Evolutionary conservation across 2,797 vertebrate genomes (phyloP).

Genomic region (Oophaga sylvatica): DNA sequence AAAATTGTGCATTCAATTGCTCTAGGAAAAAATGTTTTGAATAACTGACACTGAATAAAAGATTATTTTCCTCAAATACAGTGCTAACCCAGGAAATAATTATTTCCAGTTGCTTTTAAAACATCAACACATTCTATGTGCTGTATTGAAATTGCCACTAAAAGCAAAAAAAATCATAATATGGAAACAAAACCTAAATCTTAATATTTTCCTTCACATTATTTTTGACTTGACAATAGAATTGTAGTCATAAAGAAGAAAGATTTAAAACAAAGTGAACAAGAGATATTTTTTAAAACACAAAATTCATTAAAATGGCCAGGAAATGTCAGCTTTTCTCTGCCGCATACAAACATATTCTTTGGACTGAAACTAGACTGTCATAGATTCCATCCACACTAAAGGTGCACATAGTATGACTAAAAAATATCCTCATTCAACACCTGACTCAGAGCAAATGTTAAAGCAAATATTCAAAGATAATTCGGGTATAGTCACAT

Average conservation of each 20-base stretch:
- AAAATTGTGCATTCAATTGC: not conserved
- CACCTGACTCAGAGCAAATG: too few species aligned
- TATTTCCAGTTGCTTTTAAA: not conserved
- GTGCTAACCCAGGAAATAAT: not conserved
- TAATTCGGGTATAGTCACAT: too few species aligned
- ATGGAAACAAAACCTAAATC: not conserved
- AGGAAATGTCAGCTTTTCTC: too few species aligned
- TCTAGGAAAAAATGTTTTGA: not conserved
- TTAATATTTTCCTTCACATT: not conserved
- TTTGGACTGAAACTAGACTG: too few species aligned
- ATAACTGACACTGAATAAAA: not conserved
- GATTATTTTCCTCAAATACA: not conserved
- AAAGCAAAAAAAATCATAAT: not conserved
- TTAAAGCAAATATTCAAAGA: too few species aligned
- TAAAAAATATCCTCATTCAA: too few species aligned
- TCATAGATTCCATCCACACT: too few species aligned
- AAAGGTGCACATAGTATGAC: too few species aligned
- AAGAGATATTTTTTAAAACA: too few species aligned
- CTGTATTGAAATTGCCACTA: not conserved
- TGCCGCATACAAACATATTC: too few species aligned
- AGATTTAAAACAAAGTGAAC: too few species aligned
- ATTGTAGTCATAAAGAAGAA: not conserved
- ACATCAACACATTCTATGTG: not conserved
- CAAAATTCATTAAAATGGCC: too few species aligned
- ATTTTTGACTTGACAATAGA: not conserved